Evolutionary conservation across 2,113 vertebrate genomes (phyloP).

Genomic region (Corythoichthys haematopterus): DNA sequence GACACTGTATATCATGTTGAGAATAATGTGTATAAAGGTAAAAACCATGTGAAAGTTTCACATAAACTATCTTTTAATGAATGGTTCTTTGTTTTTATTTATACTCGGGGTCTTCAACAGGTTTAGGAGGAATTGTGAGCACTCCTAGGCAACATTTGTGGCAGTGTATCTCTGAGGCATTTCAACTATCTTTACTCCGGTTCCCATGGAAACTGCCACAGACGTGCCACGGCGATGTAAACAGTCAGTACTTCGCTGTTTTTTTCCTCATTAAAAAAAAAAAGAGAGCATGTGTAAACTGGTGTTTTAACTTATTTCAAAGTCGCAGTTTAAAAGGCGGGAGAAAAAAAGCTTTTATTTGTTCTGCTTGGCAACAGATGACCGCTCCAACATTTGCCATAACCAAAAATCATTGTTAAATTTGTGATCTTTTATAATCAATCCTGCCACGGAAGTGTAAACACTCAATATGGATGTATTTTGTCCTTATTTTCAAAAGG

Average conservation of each 20-base stretch:
- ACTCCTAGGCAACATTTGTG: constrained; percentile 20
- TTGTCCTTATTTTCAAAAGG: no score
- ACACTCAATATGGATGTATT: no score
- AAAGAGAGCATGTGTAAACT: neutral
- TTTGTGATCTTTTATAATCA: no score
- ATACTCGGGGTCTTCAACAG: neutral
- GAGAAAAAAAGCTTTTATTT: no score
- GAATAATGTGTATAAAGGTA: constrained; percentile 63
- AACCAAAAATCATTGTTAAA: no score
- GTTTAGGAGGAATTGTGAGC: constrained; percentile 3
- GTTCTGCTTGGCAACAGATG: no score
- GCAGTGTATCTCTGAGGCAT: constrained; percentile 34
- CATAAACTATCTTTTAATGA: constrained; percentile 70
- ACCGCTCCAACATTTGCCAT: no score
- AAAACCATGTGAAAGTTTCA: constrained; percentile 63
- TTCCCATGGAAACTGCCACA: constrained; percentile 68
- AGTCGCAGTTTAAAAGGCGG: no score
- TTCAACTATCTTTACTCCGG: constrained; percentile 56
- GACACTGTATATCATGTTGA: constrained; percentile 59
- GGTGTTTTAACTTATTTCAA: no score
- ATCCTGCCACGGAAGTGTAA: no score
- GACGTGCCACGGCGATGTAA: constrained; percentile 59
- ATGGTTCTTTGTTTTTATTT: constrained; percentile 23
- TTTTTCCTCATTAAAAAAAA: constrained; percentile 23
- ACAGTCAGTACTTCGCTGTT: constrained; percentile 42